phyloP scores from a whole-genome alignment of 2,113 vertebrate species.

The Stegostoma tigrinum region DNA sequence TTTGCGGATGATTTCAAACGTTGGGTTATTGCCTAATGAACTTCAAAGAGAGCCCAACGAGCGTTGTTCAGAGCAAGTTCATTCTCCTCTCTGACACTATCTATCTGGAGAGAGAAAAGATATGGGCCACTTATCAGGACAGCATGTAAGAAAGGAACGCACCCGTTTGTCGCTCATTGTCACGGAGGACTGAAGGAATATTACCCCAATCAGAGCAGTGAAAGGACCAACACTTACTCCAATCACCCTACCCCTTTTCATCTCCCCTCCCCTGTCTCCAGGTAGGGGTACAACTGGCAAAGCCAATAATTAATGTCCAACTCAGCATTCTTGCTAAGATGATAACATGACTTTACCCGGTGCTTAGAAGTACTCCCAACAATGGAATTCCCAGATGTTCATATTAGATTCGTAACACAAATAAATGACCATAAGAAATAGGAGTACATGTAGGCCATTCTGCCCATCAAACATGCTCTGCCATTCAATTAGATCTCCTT shows the following conservation, averaged over 20 bases:
- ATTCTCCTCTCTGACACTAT: too few relatives aligned
- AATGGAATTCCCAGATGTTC: background rate
- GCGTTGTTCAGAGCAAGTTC: too few relatives aligned
- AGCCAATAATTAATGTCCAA: background rate
- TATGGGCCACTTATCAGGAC: background rate
- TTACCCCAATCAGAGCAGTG: background rate
- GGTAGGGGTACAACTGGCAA: background rate
- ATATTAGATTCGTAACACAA: background rate
- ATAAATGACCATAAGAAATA: too few relatives aligned
- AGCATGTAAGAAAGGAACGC: background rate
- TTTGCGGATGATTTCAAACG: too few relatives aligned
- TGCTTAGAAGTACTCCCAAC: background rate
- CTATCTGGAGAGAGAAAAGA: too few relatives aligned
- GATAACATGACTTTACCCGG: background rate
- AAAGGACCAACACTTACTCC: background rate
- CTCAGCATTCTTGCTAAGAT: background rate
- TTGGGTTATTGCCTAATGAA: too few relatives aligned
- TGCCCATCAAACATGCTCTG: too few relatives aligned
- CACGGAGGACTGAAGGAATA: background rate
- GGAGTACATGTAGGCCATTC: too few relatives aligned
- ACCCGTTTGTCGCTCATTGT: background rate
- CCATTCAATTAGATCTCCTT: too few relatives aligned
- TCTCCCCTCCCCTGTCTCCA: background rate
- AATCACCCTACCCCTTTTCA: too few relatives aligned
- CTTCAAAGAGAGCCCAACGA: too few relatives aligned